Base-by-base conservation (phyloP, 2,797 vertebrate species). In the Amphiprion clarkii region DNA sequence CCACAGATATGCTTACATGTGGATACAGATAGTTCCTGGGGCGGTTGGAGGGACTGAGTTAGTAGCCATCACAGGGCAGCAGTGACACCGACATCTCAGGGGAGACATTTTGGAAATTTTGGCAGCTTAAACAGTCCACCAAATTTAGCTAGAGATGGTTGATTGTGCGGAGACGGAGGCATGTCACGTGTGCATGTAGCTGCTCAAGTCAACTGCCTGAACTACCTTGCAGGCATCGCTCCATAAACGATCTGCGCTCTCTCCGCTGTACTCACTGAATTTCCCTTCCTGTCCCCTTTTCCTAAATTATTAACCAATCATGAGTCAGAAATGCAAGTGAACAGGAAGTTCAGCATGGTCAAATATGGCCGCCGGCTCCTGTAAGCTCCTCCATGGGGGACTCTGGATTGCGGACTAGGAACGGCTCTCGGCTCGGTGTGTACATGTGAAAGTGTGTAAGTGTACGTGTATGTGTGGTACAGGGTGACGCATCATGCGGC, bases 401-500 rank as follows among this genome's bases (percentile, higher is more conserved):
- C 62, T 84, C 54, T 66, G 63, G 61, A 52, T 71, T 31, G 54
- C 74, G 46, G 69, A 66, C 53, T 48, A 7, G 51, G 64, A 87
- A 60, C 11, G 16, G 16, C 46, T 78, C 65, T 48, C 56, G 29
- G 53, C 57, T 78, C 33, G 56, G 48, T 82, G 81, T 79, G 76
- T 73, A 63, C 79, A 76, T 86, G 71, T 76, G 66, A 48, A 36
- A 84, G 71, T 57, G 82, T 82, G 82, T 44, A 56, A 52, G 54
- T 74, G 80, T 73, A 67, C 83, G 74, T 76, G 84, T 73, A 67
- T 84, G 74, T 77, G 84, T 83, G 83, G 86, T 79, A 87, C 83
- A 86, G 56, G 67, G 87, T 92, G 92, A 93, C 89, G 87, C 91
- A 91, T 93, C 89, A 89, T 90, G 91, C 88, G 74, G 90, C 91